Evolutionary conservation across 2,113 vertebrate species (phyloP).

Genomic region (Atlantisia rogersi): DNA sequence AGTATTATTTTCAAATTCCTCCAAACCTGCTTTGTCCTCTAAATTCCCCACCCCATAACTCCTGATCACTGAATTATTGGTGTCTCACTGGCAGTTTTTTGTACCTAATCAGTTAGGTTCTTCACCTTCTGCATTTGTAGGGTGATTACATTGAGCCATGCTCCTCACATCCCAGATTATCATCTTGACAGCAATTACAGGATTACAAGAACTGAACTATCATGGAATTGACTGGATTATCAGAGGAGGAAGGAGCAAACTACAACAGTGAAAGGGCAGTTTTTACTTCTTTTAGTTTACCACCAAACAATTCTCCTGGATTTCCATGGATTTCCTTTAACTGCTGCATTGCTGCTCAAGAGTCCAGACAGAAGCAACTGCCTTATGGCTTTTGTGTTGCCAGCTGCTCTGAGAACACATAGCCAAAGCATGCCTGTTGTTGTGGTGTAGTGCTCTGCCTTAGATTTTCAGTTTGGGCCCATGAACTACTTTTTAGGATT

Average conservation of each 20-base stretch:
- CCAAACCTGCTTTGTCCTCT: not conserved
- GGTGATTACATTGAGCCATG: not conserved
- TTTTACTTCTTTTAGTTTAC: not conserved
- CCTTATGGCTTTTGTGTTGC: not conserved
- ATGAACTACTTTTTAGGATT: not conserved
- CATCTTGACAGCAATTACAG: conserved; percentile 3
- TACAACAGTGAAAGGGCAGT: not conserved
- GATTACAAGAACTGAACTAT: not conserved
- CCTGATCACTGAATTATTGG: not conserved
- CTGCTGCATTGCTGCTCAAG: not conserved
- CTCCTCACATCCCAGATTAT: not conserved
- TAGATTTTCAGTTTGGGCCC: not conserved
- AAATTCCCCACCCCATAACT: not conserved
- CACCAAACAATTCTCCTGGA: not conserved
- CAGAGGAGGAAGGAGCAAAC: not conserved
- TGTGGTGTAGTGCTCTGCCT: not conserved
- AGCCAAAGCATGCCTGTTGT: not conserved
- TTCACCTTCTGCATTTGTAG: not conserved
- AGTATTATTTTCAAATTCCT: not conserved
- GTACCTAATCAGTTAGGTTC: not conserved
- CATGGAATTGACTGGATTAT: not conserved
- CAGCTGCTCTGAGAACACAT: not conserved
- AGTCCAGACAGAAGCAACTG: not conserved
- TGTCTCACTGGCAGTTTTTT: not conserved
- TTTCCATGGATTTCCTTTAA: not conserved